Percentiles rank a stretch among this genome's conserved stretches.
Evolutionary conservation across 1,140 invertebrate genomes (phyloP).

Genomic region (Drosophila ficusphila): DNA sequence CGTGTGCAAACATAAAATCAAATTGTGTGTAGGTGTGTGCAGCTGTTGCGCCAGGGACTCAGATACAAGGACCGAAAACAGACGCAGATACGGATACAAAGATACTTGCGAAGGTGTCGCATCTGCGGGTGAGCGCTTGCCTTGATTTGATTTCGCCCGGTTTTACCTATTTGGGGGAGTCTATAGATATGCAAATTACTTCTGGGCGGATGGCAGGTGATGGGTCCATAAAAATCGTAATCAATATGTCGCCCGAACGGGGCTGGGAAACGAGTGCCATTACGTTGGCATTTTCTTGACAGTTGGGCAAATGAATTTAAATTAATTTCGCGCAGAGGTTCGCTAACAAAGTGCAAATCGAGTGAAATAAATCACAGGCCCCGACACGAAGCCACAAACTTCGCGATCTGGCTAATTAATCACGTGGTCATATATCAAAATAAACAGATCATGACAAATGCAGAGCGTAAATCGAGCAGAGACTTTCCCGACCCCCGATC

Average conservation of each 20-base stretch:
- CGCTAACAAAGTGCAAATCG: conserved; percentile 73
- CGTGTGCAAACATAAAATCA: conserved; percentile 82
- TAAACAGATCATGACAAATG: conserved; percentile 83
- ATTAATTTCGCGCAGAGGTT: not conserved
- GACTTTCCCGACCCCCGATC: conserved; percentile 17
- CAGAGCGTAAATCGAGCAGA: conserved; percentile 60
- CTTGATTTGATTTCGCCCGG: conserved; percentile 69
- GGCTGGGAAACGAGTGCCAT: conserved; percentile 13
- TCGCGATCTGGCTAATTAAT: conserved; percentile 63
- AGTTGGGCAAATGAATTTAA: conserved; percentile 17
- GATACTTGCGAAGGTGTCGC: conserved; percentile 61
- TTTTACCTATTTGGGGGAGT: conserved; percentile 49
- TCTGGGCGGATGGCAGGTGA: conserved; percentile 61
- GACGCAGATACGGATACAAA: conserved; percentile 15
- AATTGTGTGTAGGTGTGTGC: conserved; percentile 71
- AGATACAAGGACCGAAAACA: conserved; percentile 13
- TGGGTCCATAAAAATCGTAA: conserved; percentile 67
- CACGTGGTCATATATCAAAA: conserved; percentile 69
- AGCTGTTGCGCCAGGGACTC: conserved; percentile 49
- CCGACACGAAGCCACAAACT: conserved; percentile 27
- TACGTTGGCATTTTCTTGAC: conserved; percentile 41
- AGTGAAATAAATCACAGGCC: conserved; percentile 52
- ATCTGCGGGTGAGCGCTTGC: conserved; percentile 62
- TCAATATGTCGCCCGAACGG: conserved; percentile 42
- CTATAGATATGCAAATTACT: conserved; percentile 72